phyloP scores from a whole-genome alignment of 2,888 invertebrate species.

The Lasioglossum lativentre region DNA sequence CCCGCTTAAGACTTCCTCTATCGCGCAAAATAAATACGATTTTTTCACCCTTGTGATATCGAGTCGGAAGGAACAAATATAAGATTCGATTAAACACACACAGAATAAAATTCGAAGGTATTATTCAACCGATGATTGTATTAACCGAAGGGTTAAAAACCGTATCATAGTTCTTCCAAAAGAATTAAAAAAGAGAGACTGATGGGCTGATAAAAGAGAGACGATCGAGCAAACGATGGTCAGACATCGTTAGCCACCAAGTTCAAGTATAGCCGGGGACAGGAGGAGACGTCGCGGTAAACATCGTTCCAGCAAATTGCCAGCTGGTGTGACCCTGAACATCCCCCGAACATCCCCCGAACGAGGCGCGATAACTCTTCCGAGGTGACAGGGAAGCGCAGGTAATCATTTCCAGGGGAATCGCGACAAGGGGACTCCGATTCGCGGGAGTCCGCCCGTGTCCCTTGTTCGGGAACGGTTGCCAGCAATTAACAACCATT shows the following conservation, averaged over 20 bases:
- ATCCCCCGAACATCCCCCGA: background rate
- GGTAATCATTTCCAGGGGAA: background rate
- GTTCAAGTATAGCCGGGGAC: background rate
- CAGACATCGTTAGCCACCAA: background rate
- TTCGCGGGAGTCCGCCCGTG: slow-evolving; percentile 11
- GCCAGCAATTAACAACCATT: slow-evolving; percentile 35
- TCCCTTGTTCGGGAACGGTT: background rate
- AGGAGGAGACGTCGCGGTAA: background rate
- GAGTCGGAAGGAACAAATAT: no score
- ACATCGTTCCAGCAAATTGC: background rate
- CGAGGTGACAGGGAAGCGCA: slow-evolving; percentile 4
- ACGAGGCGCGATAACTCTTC: slow-evolving; percentile 17
- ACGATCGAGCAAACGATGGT: background rate
- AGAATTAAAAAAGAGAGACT: background rate
- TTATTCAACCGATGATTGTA: no score
- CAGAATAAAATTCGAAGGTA: background rate
- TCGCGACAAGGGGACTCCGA: background rate
- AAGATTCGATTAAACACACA: background rate
- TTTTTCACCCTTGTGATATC: no score
- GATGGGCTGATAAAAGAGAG: background rate
- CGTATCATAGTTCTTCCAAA: background rate
- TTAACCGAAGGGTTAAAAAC: no score
- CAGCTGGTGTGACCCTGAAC: background rate
- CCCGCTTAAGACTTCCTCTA: no score
- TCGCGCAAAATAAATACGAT: no score